Base-by-base conservation (phyloP, 2,113 vertebrate species). In the Eleginops maclovinus region DNA sequence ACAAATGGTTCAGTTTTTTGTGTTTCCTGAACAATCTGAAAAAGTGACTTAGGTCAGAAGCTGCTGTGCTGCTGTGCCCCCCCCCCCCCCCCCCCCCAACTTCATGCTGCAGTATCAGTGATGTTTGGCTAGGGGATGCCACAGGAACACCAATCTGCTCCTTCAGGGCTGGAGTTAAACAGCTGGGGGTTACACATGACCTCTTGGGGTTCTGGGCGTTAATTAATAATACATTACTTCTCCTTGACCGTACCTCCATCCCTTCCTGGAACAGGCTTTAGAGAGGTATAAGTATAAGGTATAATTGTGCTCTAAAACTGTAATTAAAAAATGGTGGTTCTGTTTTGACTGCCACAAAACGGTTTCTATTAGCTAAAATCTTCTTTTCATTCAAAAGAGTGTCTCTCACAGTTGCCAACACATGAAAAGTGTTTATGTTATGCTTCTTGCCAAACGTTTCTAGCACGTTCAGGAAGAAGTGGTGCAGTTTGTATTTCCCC, bases 81-180 rank as follows among this genome's bases (percentile, higher is more conserved):
- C n/a, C 14, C 19, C 12, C 51, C 43, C 21, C 16, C 66, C 62
- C 4, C n/a, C 14, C 19, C 12, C 51, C 43, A 19, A 36, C 43
- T 36, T 58, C 9, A 24, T 1, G 66, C 0, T 92, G 94, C 83
- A 93, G 90, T 94, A 87, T 44, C 84, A 58, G 19, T 41, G 2
- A 36, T 24, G 22, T 56, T 22, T 51, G 79, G 90, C 87, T 91
- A 93, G 94, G 89, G 89, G 94, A 77, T 77, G 92, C 92, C 84
- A 91, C 81, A 81, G 84, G 88, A 90, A 43, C 84, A 88, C 73
- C 36, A 76, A 88, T 65, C 22, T 54, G n/a, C 21, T 36, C 9
- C 51, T 22, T 50, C 7, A 17, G 24, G 0, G 1, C 40, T 80
- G 70, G 28, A 55, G 79, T 43, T 82, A 64, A 85, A 85, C 76